Conservation (phyloP, 1,140 invertebrate genomes). For the Platorchestia sp. region DNA sequence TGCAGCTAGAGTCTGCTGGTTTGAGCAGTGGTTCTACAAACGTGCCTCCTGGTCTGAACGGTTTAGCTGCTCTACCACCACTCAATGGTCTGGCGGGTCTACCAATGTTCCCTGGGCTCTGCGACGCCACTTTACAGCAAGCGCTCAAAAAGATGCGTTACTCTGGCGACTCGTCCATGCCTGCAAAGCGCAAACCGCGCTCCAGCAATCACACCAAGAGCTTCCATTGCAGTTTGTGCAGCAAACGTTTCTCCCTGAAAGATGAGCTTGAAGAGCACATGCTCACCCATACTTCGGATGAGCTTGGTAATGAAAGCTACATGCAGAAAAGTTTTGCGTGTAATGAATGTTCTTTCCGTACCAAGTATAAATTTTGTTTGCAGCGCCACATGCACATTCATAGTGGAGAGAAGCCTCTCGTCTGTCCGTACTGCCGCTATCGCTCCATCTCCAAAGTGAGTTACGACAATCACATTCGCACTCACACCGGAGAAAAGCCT, state of each 20-base stretch:
- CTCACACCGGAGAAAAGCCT: constrained; percentile 66
- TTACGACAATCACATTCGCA: constrained; percentile 59
- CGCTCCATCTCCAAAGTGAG: constrained; percentile 44
- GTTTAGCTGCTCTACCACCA: not conserved
- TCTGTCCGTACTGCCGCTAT: constrained; percentile 35
- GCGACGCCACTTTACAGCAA: constrained; percentile 6
- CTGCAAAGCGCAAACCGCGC: constrained; percentile 19
- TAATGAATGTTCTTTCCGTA: constrained; percentile 38
- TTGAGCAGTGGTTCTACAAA: not conserved
- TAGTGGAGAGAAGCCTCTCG: constrained; percentile 32
- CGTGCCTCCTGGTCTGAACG: not conserved
- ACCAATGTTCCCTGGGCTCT: not conserved
- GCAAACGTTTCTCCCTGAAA: constrained; percentile 33
- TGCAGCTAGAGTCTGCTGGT: constrained; percentile 23
- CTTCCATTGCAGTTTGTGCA: constrained; percentile 46
- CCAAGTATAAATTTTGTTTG: constrained; percentile 39
- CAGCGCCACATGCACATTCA: constrained; percentile 52
- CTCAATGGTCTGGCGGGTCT: constrained; percentile 35
- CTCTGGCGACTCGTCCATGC: not conserved
- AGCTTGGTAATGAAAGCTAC: constrained; percentile 51
- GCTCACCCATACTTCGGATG: constrained; percentile 32
- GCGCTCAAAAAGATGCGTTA: constrained; percentile 24
- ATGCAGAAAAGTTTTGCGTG: constrained; percentile 43
- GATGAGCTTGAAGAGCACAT: constrained; percentile 48
- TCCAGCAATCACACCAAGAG: constrained; percentile 49